phyloP scores from a whole-genome alignment of 2,113 vertebrate genomes.

The Dicerorhinus sumatrensis region DNA sequence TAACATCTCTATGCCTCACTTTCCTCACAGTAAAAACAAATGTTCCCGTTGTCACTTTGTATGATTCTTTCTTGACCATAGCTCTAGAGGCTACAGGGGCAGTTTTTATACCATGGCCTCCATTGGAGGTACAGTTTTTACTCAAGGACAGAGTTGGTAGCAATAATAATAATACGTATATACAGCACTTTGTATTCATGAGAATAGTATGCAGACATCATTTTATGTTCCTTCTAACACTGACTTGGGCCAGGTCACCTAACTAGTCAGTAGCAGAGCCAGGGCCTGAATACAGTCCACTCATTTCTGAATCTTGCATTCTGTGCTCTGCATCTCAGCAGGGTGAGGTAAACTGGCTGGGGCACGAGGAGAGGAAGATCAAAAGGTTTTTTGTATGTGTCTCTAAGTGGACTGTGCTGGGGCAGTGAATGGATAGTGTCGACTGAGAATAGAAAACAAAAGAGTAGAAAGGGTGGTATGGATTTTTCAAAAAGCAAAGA shows the following conservation, averaged over 20 bases:
- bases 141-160: background rate
- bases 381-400: background rate
- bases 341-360: background rate
- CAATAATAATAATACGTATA: background rate
- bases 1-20: background rate
- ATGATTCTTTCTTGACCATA: slow-evolving; percentile 22
- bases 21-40: background rate
- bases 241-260: background rate
- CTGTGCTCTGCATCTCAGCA: background rate
- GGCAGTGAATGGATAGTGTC: background rate
- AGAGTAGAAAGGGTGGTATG: background rate
- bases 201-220: background rate
- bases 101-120: background rate
- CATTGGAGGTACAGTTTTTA: background rate
- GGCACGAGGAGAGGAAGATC: background rate
- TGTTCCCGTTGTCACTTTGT: background rate
- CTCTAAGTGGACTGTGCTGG: background rate
- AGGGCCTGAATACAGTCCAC: background rate
- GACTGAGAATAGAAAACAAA: background rate
- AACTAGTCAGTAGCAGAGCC: background rate
- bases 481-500: slow-evolving; percentile 28
- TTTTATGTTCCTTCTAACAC: background rate
- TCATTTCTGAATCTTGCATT: background rate
- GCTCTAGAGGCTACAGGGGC: background rate
- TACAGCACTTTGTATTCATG: background rate